Evolutionary conservation across 2,888 invertebrate genomes (phyloP).

Genomic region (Baronia brevicornis): DNA sequence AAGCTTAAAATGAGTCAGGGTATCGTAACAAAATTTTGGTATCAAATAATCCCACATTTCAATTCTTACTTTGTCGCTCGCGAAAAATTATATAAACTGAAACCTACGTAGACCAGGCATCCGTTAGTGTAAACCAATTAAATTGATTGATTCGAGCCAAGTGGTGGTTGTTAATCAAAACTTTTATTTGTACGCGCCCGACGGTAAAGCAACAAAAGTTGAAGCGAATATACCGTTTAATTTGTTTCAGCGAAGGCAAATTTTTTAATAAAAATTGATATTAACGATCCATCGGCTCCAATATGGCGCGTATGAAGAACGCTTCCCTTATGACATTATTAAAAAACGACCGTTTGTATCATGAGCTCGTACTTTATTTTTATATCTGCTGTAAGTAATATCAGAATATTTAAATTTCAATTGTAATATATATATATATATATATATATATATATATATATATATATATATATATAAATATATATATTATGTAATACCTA

Average conservation of each 20-base stretch:
- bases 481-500: no score
- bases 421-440: no score
- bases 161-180: constrained; percentile 39
- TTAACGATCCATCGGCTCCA: constrained; percentile 19
- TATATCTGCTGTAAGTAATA: constrained; percentile 11
- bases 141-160: constrained; percentile 46
- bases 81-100: no score
- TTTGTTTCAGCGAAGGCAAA: constrained; percentile 30
- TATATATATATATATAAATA: no score
- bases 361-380: constrained; percentile 14
- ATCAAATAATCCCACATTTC: no score
- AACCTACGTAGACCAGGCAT: constrained; percentile 14
- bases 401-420: no score
- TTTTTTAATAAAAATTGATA: constrained; percentile 39
- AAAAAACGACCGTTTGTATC: constrained; percentile 7
- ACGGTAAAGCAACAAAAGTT: constrained; percentile 33
- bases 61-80: no score
- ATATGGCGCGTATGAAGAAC: constrained; percentile 15
- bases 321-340: constrained; percentile 11
- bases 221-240: constrained; percentile 37
- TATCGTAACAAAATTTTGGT: no score
- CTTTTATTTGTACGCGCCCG: constrained; percentile 31
- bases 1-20: no score
- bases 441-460: no score
- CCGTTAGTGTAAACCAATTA: constrained; percentile 36